Evolutionary conservation across 2,888 invertebrate genomes (phyloP).

Genomic region (Aphrophora alni): DNA sequence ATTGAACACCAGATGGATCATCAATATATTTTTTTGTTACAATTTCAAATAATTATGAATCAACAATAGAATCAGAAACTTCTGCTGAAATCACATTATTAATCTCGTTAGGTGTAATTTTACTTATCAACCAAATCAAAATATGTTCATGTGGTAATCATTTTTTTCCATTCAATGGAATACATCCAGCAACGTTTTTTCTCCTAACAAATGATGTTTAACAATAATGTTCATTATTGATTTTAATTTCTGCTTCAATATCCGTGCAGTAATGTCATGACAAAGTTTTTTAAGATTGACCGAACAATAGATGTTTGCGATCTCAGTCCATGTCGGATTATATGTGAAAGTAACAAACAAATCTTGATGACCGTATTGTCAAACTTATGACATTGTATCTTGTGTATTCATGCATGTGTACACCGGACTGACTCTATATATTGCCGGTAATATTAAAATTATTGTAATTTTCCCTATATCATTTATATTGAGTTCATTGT

Average conservation of each 20-base stretch:
- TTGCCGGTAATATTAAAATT: constrained; percentile 48
- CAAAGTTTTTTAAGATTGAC: constrained; percentile 50
- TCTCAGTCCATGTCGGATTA: constrained; percentile 52
- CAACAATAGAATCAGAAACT: neutral
- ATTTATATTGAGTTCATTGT: constrained; percentile 45
- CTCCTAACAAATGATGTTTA: constrained; percentile 40
- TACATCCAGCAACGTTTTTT: constrained; percentile 46
- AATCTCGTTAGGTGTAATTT: constrained; percentile 4
- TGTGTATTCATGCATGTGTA: constrained; percentile 53
- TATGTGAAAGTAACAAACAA: constrained; percentile 50
- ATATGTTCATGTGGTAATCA: constrained; percentile 33
- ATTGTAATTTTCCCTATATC: constrained; percentile 49
- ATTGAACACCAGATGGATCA: constrained; percentile 2
- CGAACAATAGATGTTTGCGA: constrained; percentile 49
- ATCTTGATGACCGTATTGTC: constrained; percentile 47
- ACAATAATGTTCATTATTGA: constrained; percentile 35
- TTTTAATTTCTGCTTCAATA: constrained; percentile 42
- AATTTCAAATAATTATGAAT: constrained; percentile 20
- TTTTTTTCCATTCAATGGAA: neutral
- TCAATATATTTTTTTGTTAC: neutral
- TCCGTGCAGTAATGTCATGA: constrained; percentile 42
- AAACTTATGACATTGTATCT: constrained; percentile 54
- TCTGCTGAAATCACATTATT: neutral
- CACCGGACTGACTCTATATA: constrained; percentile 50
- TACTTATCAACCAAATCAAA: neutral